phyloP scores from a whole-genome alignment of 2,888 invertebrate genomes.

The Archaeoteleia sp. region DNA sequence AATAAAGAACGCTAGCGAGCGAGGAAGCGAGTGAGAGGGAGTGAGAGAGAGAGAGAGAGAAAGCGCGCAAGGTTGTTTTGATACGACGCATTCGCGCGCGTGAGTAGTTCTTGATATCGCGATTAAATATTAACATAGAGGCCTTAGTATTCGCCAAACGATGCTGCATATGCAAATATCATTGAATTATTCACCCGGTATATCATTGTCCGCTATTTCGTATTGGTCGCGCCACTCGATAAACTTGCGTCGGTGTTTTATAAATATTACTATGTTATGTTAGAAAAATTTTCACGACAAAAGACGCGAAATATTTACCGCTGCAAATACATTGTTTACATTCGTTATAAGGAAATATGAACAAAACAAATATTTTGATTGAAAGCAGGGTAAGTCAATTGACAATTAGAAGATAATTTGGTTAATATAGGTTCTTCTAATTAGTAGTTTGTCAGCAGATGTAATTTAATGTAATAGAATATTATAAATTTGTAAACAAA shows the following conservation, averaged over 20 bases:
- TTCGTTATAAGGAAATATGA: too few relatives aligned
- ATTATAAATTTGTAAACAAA: too few relatives aligned
- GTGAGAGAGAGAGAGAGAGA: too few relatives aligned
- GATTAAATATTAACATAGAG: constrained; percentile 20
- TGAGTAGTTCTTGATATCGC: constrained; percentile 19
- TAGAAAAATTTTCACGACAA: neutral
- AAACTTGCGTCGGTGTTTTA: constrained; percentile 24
- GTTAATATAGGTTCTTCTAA: too few relatives aligned
- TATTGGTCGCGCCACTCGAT: constrained; percentile 28
- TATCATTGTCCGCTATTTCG: constrained; percentile 32
- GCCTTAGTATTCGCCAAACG: constrained; percentile 8
- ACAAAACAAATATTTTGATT: too few relatives aligned
- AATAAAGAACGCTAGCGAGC: constrained; percentile 23
- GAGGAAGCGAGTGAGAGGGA: too few relatives aligned
- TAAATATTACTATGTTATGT: constrained; percentile 24
- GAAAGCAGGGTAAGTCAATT: too few relatives aligned
- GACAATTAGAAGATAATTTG: too few relatives aligned
- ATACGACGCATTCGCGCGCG: constrained; percentile 19
- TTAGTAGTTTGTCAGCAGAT: too few relatives aligned
- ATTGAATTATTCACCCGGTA: constrained; percentile 45
- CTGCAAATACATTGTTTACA: too few relatives aligned
- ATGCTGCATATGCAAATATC: constrained; percentile 31
- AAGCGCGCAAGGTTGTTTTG: constrained; percentile 13
- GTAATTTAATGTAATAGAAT: too few relatives aligned
- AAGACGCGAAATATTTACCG: too few relatives aligned